Base-by-base conservation (phyloP, 2,797 vertebrate species). In the Austrolebias charrua region DNA sequence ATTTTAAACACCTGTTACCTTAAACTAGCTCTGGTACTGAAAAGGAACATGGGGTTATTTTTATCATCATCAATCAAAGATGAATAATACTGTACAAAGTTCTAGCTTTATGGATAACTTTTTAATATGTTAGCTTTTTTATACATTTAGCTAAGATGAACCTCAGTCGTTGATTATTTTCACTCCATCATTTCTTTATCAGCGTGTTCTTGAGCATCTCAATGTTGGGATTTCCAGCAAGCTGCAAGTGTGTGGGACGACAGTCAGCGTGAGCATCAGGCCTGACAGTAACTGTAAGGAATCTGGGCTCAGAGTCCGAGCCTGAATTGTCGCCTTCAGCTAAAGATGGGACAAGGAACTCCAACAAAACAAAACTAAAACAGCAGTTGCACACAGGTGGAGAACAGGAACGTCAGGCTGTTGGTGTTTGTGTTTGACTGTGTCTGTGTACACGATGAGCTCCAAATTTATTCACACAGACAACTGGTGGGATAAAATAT, bases 271-370 rank as follows among this genome's bases (percentile, higher is more conserved):
- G 57, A 55, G 38, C 58, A 42, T 42, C 38, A 9, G 8, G 15
- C 59, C 31, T 35, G 9, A 65, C 63, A 69, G 67, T 45, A 50
- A 61, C 55, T 67, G 56, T 61, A 45, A 69, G 46, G 66, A 48
- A 31, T 45, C 45, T 16, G 4, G 19, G 31, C 52, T 59, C 43
- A 2, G 59, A 79, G 49, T 66, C 58, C 66, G 18, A 20, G 44
- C 57, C 43, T 19, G 55, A 19, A 64, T 47, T 35, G 6, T 64
- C 4, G 6, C 49, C 60, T 57, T 20, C 53, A 59, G 55, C 51
- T 63, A 51, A 42, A 54, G 40, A 81, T 60, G 62, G 29, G 18
- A 69, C 7, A 5, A 66, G 40, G 24, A 24, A 24, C 24, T 24
- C 24, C 3, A 24, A 24, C 24, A 24, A 24, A 24, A 24, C 24